phyloP scores from a whole-genome alignment of 2,797 vertebrate species.

The Psittacula derbiana region DNA sequence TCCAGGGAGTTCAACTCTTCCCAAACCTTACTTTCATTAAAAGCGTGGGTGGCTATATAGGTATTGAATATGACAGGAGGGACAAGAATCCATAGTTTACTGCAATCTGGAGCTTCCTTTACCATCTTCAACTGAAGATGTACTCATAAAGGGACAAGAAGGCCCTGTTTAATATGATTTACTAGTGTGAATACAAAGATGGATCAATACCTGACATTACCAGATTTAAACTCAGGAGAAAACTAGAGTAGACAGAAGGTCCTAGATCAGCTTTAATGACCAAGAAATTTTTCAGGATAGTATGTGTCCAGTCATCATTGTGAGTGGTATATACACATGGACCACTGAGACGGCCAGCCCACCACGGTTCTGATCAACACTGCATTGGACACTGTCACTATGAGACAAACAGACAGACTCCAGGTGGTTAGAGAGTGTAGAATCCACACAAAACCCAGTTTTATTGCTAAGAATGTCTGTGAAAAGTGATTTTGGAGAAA shows the following conservation, averaged over 20 bases:
- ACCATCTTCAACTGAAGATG: background rate
- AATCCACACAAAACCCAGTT: background rate
- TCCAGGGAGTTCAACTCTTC: background rate
- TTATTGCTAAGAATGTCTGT: background rate
- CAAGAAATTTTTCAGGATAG: background rate
- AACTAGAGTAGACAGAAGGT: background rate
- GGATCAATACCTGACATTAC: background rate
- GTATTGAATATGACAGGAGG: background rate
- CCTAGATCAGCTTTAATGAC: background rate
- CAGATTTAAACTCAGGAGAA: background rate
- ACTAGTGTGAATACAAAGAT: background rate
- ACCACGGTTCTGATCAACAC: rapidly evolving
- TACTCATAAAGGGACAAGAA: background rate
- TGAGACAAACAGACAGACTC: background rate
- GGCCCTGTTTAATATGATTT: background rate
- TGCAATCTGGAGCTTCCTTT: background rate
- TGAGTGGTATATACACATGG: background rate
- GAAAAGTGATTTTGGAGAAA: background rate
- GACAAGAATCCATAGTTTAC: background rate
- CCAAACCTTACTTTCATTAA: background rate
- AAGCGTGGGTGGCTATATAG: background rate
- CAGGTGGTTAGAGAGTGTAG: background rate
- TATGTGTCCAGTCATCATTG: background rate
- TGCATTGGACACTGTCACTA: background rate
- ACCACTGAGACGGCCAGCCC: background rate